These are phyloP conservation scores for Ceratosolen fusciceps DNA, from an alignment of 1,140 invertebrate genomes.

Conservation along the genomic window DNA sequence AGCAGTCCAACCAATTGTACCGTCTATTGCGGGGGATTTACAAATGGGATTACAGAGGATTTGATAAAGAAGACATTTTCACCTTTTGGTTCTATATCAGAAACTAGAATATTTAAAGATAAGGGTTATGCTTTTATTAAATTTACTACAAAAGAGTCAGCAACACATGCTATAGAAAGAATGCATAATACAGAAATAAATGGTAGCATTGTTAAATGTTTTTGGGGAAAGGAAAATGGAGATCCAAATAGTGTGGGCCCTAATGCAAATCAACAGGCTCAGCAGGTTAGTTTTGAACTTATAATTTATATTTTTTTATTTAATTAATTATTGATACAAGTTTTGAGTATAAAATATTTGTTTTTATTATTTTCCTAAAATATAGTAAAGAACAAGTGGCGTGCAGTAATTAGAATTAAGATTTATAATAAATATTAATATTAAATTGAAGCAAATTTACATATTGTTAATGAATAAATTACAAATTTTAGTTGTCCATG, in stretches of 20 bases:
- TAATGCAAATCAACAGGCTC: conserved; percentile 72
- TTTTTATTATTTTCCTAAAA: too few species aligned
- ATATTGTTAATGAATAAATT: too few species aligned
- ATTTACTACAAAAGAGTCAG: conserved; percentile 97
- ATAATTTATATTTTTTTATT: not conserved
- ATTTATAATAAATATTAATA: too few species aligned
- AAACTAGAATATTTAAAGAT: conserved; percentile 98
- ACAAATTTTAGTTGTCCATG: too few species aligned
- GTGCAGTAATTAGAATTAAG: too few species aligned
- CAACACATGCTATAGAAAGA: conserved; percentile 96
- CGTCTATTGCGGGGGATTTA: conserved; percentile 98
- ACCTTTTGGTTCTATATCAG: conserved; percentile 94
- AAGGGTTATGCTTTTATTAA: conserved; percentile 99
- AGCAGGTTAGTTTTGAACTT: conserved; percentile 65
- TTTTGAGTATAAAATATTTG: too few species aligned
- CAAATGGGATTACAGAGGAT: conserved; percentile 94
- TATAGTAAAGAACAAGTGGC: too few species aligned
- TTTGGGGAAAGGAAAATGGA: conserved; percentile 97
- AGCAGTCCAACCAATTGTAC: conserved; percentile 99
- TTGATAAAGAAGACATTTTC: conserved; percentile 96
- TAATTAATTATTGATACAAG: too few species aligned
- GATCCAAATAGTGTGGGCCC: conserved; percentile 78
- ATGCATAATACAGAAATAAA: conserved; percentile 97
- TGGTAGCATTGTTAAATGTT: conserved; percentile 97
- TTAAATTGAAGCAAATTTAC: too few species aligned